These are phyloP conservation scores for Siniperca undulata DNA, from an alignment of 2,797 vertebrate species.

Conservation along the genomic window DNA sequence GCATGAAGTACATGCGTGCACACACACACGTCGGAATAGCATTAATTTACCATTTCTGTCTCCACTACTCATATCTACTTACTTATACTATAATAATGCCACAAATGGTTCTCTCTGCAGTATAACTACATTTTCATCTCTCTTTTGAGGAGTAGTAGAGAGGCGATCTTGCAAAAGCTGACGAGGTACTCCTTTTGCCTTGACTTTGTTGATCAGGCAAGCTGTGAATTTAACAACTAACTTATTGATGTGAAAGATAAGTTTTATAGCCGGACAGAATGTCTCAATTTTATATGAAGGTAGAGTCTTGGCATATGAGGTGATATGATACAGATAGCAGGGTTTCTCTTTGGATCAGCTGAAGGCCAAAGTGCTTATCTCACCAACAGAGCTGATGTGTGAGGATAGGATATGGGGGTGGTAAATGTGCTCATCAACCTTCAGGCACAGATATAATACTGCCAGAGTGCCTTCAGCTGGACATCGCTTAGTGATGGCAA, in stretches of 20 bases:
- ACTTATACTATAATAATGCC: too few relatives aligned
- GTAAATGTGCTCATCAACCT: constrained; percentile 62
- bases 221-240: constrained; percentile 13
- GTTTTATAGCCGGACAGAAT: neutral
- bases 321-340: constrained; percentile 47
- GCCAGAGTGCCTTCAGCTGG: constrained; percentile 49
- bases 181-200: neutral
- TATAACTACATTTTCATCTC: neutral
- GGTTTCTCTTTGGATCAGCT: constrained; percentile 47
- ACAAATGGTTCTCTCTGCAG: neutral
- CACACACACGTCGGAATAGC: too few relatives aligned
- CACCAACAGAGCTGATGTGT: constrained; percentile 55
- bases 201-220: neutral
- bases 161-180: neutral
- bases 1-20: too few relatives aligned
- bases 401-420: constrained; percentile 48
- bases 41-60: too few relatives aligned
- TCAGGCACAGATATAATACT: constrained; percentile 44
- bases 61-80: too few relatives aligned
- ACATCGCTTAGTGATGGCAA: constrained; percentile 10
- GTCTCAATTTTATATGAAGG: constrained; percentile 28
- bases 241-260: neutral
- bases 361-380: constrained; percentile 61
- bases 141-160: neutral
- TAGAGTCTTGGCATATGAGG: neutral